Base-by-base conservation (phyloP, 1,140 invertebrate species). In the Halesus radiatus region DNA sequence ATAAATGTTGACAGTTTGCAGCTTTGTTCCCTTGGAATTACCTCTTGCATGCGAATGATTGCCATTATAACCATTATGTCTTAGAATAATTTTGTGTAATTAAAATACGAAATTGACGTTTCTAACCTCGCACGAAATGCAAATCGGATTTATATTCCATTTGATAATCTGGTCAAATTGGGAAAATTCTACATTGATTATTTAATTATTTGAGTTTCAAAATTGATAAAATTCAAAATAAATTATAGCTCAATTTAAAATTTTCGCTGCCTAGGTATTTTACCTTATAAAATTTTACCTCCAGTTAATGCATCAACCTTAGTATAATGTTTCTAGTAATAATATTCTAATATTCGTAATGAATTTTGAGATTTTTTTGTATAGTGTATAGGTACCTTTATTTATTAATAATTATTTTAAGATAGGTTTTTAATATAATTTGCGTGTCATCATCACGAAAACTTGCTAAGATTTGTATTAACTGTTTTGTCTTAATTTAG, bases 11-110 rank as follows among this genome's bases (percentile, higher is more conserved):
- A 60, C 18, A 23, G 18, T 56, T 45, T 13, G 37, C 37, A 45
- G 37, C 37, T 45, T 45, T 45, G 37, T 45, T 45, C 37, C 37
- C 37, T 45, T 45, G 37, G 37, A 45, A 45, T 45, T 45, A 45
- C 37, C 37, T 60, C 56, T 60, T 60, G 56, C 56, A 60, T 60
- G 56, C 56, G 16, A 60, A 60, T 60, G 10, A 56, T 56, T 56
- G 54, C 54, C 54, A 56, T 60, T 60, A 60, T 22, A 60, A 22
- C 3, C 8, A 0, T 10, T 45, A 45, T 45, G 37, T 45, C 37
- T 45, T 45, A 45, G 37, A 32, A 32, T 45, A 45, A 45, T 45
- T 45, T 45, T 45, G 37, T 45, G 37, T 45, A 45, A 45, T 13
- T 45, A 45, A 45, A 45, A 13, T 45, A 45, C 37, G 37, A 45